These are phyloP conservation scores for Acronicta alni DNA, from an alignment of 2,888 invertebrate genomes.

Conservation along the genomic window DNA sequence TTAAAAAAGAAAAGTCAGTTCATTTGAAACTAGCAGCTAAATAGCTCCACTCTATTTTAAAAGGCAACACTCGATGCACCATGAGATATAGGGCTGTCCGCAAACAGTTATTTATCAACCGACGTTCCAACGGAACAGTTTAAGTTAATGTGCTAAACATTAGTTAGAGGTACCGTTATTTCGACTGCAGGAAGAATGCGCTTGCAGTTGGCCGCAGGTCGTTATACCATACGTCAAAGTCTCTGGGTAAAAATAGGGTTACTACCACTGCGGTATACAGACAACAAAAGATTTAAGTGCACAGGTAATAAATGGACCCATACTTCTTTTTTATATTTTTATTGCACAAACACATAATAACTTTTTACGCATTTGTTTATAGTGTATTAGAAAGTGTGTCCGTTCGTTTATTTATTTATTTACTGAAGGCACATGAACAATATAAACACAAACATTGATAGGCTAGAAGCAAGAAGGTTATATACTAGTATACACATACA, in stretches of 20 bases:
- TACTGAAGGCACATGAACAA: too few relatives aligned
- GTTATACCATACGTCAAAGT: constrained; percentile 50
- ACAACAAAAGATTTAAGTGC: not conserved
- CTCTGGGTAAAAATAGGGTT: constrained; percentile 48
- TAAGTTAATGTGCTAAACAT: constrained; percentile 59
- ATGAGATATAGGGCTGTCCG: constrained; percentile 54
- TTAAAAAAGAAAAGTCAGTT: too few relatives aligned
- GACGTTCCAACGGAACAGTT: constrained; percentile 46
- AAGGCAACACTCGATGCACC: constrained; percentile 47
- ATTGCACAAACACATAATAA: too few relatives aligned
- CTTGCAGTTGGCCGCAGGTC: constrained; percentile 53
- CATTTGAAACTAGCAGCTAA: constrained; percentile 19
- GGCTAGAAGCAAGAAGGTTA: too few relatives aligned
- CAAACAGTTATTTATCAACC: constrained; percentile 54
- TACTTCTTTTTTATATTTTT: not conserved
- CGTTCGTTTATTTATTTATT: too few relatives aligned
- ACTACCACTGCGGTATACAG: not conserved
- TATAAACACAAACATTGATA: too few relatives aligned
- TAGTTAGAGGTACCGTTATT: constrained; percentile 56
- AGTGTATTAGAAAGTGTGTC: too few relatives aligned
- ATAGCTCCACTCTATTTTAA: constrained; percentile 32
- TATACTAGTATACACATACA: too few relatives aligned
- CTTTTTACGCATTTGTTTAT: too few relatives aligned
- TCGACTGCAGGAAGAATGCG: constrained; percentile 51
- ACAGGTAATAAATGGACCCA: not conserved